Percentiles rank a stretch among this genome's conserved stretches.
Conservation (phyloP, 2,888 invertebrate species). For the Loripinus fragilis region DNA sequence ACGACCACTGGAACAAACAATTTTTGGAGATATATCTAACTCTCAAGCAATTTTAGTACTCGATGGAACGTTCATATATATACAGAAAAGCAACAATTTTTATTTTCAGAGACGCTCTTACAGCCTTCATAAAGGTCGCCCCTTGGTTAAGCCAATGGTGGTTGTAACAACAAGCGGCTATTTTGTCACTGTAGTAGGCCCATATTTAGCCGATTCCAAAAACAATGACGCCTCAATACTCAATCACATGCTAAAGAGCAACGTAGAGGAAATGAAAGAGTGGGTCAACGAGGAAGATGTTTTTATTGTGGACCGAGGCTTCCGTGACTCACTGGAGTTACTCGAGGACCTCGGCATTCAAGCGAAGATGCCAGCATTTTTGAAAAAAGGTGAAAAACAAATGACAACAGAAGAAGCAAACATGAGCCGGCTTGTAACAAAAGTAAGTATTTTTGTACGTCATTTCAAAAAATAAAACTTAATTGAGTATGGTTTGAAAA, state of each 20-base stretch:
- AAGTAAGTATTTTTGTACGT: too few species aligned
- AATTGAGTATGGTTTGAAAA: too few species aligned
- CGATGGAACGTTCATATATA: conserved; percentile 58
- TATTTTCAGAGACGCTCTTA: conserved; percentile 44
- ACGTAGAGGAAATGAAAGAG: conserved; percentile 44
- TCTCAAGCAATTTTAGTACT: conserved; percentile 42
- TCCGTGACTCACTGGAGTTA: conserved; percentile 30
- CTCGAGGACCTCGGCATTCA: conserved; percentile 47
- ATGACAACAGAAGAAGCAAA: conserved; percentile 46
- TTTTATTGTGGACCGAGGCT: conserved; percentile 31
- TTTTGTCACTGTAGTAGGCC: conserved; percentile 45
- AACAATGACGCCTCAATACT: conserved; percentile 41
- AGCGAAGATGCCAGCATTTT: conserved; percentile 43
- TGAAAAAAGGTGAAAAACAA: conserved; percentile 44
- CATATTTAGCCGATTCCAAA: conserved; percentile 42
- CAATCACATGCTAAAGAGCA: conserved; percentile 37
- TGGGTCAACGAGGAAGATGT: conserved; percentile 46
- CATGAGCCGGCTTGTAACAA: conserved; percentile 47
- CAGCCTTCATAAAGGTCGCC: conserved; percentile 43
- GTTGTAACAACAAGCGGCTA: conserved; percentile 42
- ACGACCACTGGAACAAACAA: conserved; percentile 33
- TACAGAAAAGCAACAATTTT: conserved; percentile 50
- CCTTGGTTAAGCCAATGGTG: too few species aligned
- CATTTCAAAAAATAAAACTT: too few species aligned
- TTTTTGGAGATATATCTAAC: conserved; percentile 34